Evolutionary conservation across 2,113 vertebrate species (phyloP), one percentile per base, ranked within the genome.

Genomic region (Ciconia boyciana): DNA sequence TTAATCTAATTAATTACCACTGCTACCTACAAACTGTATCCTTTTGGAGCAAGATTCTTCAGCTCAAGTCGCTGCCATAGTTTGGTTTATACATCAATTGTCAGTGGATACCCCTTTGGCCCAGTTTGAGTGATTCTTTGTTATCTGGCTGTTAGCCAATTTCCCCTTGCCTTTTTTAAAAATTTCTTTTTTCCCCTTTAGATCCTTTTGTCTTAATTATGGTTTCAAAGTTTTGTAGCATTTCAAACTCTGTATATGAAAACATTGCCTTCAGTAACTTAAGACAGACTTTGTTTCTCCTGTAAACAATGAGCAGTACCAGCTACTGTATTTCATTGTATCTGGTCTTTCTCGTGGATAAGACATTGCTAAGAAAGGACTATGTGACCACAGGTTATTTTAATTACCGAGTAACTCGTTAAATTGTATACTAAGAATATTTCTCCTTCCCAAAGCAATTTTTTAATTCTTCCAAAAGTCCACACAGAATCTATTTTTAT

Each of bases 111-210:
- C 31, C 41, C 19, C 16, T 89, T 39, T 3, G 6, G 8, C 25
- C 15, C 36, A 22, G 13, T 82, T 64, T 34, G 17, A 43, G 21
- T 32, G 13, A 32, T 31, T 69, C 10, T 64, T 76, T 79, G 6
- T 21, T 78, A 12, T 29, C 7, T 52, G 7, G 2, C 15, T 83
- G 36, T 51, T 32, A 39, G 5, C 3, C 3, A 43, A 9, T 57
- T 77, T 87, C 17, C 3, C 16, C 32, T 41, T 1, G 0, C 1
- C 18, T n/a, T 36, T 48, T 61, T n/a, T 28, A 26, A 9, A 39
- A 39, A 39, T 39, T 39, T 39, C 39, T 39, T 39, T 39, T 39
- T 39, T 39, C 39, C 1, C 0, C 1, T 28, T 48, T 48, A 48
- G 4, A 55, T 15, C 0, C 20, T 60, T 58, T 49, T 34, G 11